Conservation (phyloP, 1,140 invertebrate species). For the Drosophila kikkawai region DNA sequence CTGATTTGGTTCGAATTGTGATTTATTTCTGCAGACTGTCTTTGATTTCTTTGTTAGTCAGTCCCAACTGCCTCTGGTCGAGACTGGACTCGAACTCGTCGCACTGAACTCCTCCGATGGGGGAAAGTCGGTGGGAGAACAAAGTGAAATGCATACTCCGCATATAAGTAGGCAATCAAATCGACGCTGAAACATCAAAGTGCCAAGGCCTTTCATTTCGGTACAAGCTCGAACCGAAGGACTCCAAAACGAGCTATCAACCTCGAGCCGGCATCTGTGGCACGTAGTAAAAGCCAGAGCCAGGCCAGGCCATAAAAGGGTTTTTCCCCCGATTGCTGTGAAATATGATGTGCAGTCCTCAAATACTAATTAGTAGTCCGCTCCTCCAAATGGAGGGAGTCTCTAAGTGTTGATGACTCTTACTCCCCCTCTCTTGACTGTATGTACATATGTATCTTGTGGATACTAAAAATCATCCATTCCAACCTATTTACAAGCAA, state of each 20-base stretch:
- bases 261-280: slow-evolving; percentile 55
- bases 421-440: background rate
- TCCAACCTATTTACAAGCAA: slow-evolving; percentile 23
- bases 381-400: slow-evolving; percentile 48
- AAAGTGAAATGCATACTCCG: slow-evolving; percentile 72
- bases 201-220: slow-evolving; percentile 70
- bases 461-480: slow-evolving; percentile 14
- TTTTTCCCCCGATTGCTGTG: slow-evolving; percentile 68
- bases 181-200: slow-evolving; percentile 73
- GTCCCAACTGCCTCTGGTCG: slow-evolving; percentile 20
- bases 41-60: slow-evolving; percentile 81
- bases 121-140: slow-evolving; percentile 67
- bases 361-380: slow-evolving; percentile 68
- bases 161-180: slow-evolving; percentile 55
- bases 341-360: slow-evolving; percentile 71
- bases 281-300: slow-evolving; percentile 69
- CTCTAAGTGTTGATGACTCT: slow-evolving; percentile 29
- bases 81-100: slow-evolving; percentile 24
- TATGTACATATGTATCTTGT: background rate
- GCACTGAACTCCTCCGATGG: slow-evolving; percentile 18
- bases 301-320: slow-evolving; percentile 68
- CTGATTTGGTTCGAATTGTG: slow-evolving; percentile 83
- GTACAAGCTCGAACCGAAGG: slow-evolving; percentile 48
- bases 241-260: slow-evolving; percentile 76
- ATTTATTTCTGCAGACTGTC: slow-evolving; percentile 81